Evolutionary conservation across 2,113 vertebrate species (phyloP), one percentile per base, ranked within the genome.

Genomic region (Microcebus ravelobensis): DNA sequence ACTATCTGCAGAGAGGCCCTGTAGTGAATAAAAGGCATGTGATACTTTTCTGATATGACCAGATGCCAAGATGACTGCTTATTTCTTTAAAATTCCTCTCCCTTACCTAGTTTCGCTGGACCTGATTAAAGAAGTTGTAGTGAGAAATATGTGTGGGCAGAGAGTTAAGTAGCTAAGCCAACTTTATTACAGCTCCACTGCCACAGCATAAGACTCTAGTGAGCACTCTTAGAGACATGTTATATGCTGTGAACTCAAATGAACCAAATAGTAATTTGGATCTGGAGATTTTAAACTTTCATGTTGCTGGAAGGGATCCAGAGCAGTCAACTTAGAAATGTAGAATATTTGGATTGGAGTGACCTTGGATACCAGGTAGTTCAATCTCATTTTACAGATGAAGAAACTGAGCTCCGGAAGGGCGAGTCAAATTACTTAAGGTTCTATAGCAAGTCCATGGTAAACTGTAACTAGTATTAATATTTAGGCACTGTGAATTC

Each of bases 231-330:
- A 42, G 36, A 84, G 89, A 73, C 13, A 27, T 90, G 91, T 76
- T 1, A 17, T 71, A 34, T 36, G 29, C 50, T 57, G 48, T 25
- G 5, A 81, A 14, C 70, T 80, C 85, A 25, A 18, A 61, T 71
- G 42, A 81, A 15, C 63, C 83, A 27, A 65, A 67, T 42, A 73
- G 29, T 82, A 70, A 52, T 82, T 91, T 89, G 91, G 82, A 93
- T 29, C 36, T 95, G 65, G 25, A 71, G 39, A 71, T 71, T 97
- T 94, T 83, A 76, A 87, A 82, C 59, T 87, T 94, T 27, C 13
- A 23, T 67, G 21, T 81, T 81, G 52, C 71, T 90, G 71, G 45
- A 82, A 86, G 63, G 25, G 14, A 31, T 90, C 84, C 29, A 65
- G 50, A 70, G 42, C 71, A 8, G 25, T 91, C 55, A 57, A 29